Evolutionary conservation across 2,797 vertebrate species (phyloP).

Genomic region (Spheniscus humboldti): DNA sequence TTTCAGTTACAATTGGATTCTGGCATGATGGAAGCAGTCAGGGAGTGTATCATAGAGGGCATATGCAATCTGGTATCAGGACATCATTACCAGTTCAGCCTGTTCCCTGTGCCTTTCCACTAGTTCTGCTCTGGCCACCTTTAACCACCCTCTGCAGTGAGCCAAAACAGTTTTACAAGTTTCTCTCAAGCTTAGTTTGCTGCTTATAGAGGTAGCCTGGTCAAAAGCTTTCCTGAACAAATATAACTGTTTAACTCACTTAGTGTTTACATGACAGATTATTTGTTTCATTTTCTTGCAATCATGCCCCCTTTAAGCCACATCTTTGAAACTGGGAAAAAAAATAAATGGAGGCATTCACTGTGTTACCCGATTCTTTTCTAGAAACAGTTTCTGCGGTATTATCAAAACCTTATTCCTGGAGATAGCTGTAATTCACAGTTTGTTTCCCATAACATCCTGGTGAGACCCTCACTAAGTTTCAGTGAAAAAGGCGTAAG

Average conservation of each 20-base stretch:
- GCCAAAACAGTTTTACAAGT: not conserved
- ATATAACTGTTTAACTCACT: not conserved
- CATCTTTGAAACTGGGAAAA: not conserved
- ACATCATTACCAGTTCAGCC: not conserved
- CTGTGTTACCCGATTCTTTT: rapidly evolving
- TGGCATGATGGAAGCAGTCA: not conserved
- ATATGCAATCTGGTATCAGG: not conserved
- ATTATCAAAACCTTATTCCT: not conserved
- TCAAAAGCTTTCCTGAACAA: not conserved
- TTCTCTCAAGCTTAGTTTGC: not conserved
- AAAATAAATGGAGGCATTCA: not conserved
- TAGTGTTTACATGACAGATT: not conserved
- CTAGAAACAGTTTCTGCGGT: not conserved
- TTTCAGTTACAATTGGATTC: slow-evolving; percentile 1
- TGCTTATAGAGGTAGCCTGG: not conserved
- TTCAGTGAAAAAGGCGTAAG: not conserved
- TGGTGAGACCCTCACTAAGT: not conserved
- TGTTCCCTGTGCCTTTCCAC: not conserved
- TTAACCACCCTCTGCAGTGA: not conserved
- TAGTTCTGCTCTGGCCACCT: not conserved
- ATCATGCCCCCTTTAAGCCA: not conserved
- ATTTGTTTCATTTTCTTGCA: not conserved
- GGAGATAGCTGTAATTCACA: not conserved
- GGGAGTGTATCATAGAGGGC: not conserved
- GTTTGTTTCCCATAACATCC: not conserved